Percentiles rank a stretch among this genome's conserved stretches.
Conservation (phyloP, 64 coral and sea anemone genomes). For the Hydrozoanthus tunicans region DNA sequence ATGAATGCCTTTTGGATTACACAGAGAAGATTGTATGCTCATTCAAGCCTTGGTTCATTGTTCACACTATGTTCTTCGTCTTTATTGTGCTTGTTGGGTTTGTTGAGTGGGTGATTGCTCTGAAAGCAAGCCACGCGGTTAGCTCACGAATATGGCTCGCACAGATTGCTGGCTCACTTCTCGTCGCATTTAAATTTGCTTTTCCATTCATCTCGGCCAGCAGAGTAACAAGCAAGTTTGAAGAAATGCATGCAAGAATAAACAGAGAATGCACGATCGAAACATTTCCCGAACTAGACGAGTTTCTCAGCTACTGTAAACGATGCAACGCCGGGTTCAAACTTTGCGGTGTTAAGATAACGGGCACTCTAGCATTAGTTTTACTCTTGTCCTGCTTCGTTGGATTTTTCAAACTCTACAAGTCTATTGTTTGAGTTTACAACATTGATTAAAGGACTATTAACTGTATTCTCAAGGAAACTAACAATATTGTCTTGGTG, state of each 20-base stretch:
- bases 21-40: slow-evolving; percentile 47
- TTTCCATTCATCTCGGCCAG: slow-evolving; percentile 58
- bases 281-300: slow-evolving; percentile 51
- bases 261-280: slow-evolving; percentile 28
- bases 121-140: neutral
- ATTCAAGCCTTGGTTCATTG: slow-evolving; percentile 43
- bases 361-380: slow-evolving; percentile 42
- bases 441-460: neutral
- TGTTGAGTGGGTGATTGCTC: slow-evolving; percentile 45
- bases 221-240: slow-evolving; percentile 59
- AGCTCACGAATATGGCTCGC: slow-evolving; percentile 26
- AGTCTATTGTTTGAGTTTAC: slow-evolving; percentile 23
- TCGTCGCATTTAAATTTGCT: slow-evolving; percentile 52
- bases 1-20: slow-evolving; percentile 41
- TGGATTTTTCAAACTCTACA: slow-evolving; percentile 51
- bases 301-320: slow-evolving; percentile 55
- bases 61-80: slow-evolving; percentile 46
- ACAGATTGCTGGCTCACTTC: slow-evolving; percentile 44
- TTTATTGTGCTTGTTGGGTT: slow-evolving; percentile 51
- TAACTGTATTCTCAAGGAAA: too few relatives aligned
- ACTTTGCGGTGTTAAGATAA: slow-evolving; percentile 47
- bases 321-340: slow-evolving; percentile 52
- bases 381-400: slow-evolving; percentile 49
- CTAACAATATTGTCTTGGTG: too few relatives aligned
- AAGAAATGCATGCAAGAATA: slow-evolving; percentile 41